A percentile compares a stretch with the other conserved stretches of the same genome.
phyloP scores from a whole-genome alignment of 2,797 vertebrate genomes.

The Gobio occitaniae region DNA sequence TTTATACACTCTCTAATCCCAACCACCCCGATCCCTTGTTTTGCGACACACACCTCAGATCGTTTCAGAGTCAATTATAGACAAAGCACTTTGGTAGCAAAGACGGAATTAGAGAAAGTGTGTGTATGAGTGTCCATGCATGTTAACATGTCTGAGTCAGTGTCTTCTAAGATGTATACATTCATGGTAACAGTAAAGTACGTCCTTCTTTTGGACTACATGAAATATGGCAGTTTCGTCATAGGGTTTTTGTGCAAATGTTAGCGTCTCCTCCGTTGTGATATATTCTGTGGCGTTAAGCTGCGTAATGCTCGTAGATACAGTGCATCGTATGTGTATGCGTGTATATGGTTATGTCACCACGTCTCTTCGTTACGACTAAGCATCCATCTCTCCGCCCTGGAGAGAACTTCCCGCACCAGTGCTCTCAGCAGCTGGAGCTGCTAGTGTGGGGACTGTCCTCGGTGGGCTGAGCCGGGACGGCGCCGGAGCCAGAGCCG shows the following conservation, averaged over 20 bases:
- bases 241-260: slow-evolving; percentile 56
- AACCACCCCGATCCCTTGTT: slow-evolving; percentile 70
- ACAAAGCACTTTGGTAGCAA: slow-evolving; percentile 87
- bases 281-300: slow-evolving; percentile 75
- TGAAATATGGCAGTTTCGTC: slow-evolving; percentile 62
- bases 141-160: slow-evolving; percentile 53
- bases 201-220: slow-evolving; percentile 66
- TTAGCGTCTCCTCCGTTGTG: slow-evolving; percentile 43
- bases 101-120: slow-evolving; percentile 62
- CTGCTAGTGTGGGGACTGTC: slow-evolving; percentile 74
- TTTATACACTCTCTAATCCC: slow-evolving; percentile 64
- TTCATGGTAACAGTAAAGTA: slow-evolving; percentile 76
- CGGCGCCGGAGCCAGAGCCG: slow-evolving; percentile 64
- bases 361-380: neutral
- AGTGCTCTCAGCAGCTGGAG: slow-evolving; percentile 77
- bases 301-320: slow-evolving; percentile 63
- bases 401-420: slow-evolving; percentile 15
- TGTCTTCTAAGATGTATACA: slow-evolving; percentile 74
- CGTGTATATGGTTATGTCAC: slow-evolving; percentile 46
- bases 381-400: slow-evolving; percentile 56
- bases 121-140: slow-evolving; percentile 55
- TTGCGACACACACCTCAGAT: slow-evolving; percentile 74
- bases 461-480: slow-evolving; percentile 68
- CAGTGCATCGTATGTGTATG: slow-evolving; percentile 71
- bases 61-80: slow-evolving; percentile 71